Conservation (phyloP, 2,113 vertebrate genomes). For the Corydoras sp. region DNA sequence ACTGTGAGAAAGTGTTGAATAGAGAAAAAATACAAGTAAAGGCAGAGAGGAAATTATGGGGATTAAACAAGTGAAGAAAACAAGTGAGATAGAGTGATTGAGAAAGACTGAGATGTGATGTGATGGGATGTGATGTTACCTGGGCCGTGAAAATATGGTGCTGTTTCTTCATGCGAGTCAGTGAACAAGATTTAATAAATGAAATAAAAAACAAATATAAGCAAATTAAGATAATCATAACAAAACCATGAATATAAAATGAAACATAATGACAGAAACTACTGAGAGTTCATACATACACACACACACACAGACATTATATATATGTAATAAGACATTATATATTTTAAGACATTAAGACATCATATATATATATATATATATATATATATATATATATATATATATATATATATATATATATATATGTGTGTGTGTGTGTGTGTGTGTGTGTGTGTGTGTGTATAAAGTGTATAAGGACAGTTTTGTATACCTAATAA, state of each 20-base stretch:
- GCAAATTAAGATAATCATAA: constrained; percentile 16
- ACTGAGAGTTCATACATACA: not conserved
- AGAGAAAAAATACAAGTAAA: not conserved
- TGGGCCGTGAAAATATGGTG: constrained; percentile 79
- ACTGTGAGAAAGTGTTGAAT: not conserved
- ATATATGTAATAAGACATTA: too few relatives aligned
- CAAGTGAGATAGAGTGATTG: not conserved
- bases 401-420: too few relatives aligned
- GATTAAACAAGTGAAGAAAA: not conserved
- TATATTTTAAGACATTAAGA: too few relatives aligned
- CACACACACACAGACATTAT: too few relatives aligned
- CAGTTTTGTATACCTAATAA: too few relatives aligned
- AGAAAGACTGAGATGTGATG: constrained; percentile 49
- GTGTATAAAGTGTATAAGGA: too few relatives aligned
- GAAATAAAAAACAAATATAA: constrained; percentile 31
- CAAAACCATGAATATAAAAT: constrained; percentile 4
- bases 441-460: too few relatives aligned
- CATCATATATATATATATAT: too few relatives aligned
- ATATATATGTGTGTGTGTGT: too few relatives aligned
- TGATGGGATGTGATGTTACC: constrained; percentile 67
- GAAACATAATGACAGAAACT: too few relatives aligned
- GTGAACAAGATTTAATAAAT: constrained; percentile 41
- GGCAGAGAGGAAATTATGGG: too few relatives aligned
- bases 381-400: too few relatives aligned
- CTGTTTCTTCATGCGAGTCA: constrained; percentile 74